phyloP scores from a whole-genome alignment of 2,113 vertebrate species.

The Dromas ardeola region DNA sequence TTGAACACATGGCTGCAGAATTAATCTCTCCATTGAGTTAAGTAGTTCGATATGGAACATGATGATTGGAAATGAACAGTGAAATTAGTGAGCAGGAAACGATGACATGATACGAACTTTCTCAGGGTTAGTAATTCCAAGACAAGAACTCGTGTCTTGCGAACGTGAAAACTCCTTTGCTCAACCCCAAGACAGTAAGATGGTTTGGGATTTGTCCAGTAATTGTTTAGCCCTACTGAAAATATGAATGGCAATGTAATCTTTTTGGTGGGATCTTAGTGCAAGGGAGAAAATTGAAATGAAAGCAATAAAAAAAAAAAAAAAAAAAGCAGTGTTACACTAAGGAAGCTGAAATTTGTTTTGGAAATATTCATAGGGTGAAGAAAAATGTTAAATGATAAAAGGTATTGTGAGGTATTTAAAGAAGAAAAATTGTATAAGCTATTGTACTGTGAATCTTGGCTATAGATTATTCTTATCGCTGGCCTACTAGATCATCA shows the following conservation, averaged over 20 bases:
- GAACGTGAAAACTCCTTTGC: background rate
- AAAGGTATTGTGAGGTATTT: background rate
- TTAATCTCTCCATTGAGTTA: background rate
- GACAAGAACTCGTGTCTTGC: background rate
- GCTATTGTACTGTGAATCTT: background rate
- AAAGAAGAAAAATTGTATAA: background rate
- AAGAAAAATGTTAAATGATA: background rate
- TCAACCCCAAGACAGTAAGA: background rate
- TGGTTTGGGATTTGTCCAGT: background rate
- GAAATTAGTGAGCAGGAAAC: background rate
- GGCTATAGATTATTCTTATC: background rate
- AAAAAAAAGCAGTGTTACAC: background rate
- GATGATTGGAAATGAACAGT: background rate
- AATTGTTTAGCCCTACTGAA: background rate
- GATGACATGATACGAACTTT: background rate
- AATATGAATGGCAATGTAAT: background rate
- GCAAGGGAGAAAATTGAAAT: background rate
- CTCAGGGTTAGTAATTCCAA: background rate
- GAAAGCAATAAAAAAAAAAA: background rate
- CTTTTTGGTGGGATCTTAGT: background rate
- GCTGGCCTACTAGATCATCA: background rate
- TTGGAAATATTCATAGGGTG: background rate
- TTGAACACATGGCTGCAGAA: background rate
- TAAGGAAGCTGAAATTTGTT: background rate
- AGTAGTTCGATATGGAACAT: background rate